phyloP scores from a whole-genome alignment of 53 echinoderm and acorn worm genomes.

The Holothuria scabra region DNA sequence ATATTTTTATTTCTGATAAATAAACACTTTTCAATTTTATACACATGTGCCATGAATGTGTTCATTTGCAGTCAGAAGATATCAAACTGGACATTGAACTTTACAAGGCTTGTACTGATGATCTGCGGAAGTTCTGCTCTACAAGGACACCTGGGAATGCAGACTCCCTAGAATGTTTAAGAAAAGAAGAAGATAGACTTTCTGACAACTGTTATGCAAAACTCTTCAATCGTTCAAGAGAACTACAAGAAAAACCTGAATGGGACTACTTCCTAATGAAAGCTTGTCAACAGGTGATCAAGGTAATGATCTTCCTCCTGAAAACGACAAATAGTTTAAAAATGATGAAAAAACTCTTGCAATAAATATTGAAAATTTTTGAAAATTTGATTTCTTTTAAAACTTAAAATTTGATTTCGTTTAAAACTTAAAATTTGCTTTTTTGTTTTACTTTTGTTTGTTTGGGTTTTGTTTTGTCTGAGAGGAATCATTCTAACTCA shows the following conservation, averaged over 20 bases:
- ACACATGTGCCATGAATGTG: neutral
- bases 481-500: too few relatives aligned
- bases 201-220: constrained; percentile 71
- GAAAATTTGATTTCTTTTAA: too few relatives aligned
- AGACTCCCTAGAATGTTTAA: constrained; percentile 80
- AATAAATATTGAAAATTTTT: too few relatives aligned
- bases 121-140: constrained; percentile 58
- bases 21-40: too few relatives aligned
- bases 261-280: constrained; percentile 90
- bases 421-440: too few relatives aligned
- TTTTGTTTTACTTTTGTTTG: too few relatives aligned
- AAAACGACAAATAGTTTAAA: too few relatives aligned
- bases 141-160: constrained; percentile 65
- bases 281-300: constrained; percentile 87
- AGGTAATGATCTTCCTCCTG: constrained; percentile 37
- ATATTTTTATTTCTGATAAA: too few relatives aligned
- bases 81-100: constrained; percentile 81
- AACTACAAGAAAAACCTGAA: constrained; percentile 73
- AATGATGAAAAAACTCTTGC: too few relatives aligned
- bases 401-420: too few relatives aligned
- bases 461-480: too few relatives aligned
- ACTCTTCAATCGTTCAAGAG: constrained; percentile 82
- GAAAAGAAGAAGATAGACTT: constrained; percentile 68
- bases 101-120: constrained; percentile 50
- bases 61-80: constrained; percentile 59